Base-by-base conservation (phyloP, 2,113 vertebrate genomes). In the Seriola rivoliana region DNA sequence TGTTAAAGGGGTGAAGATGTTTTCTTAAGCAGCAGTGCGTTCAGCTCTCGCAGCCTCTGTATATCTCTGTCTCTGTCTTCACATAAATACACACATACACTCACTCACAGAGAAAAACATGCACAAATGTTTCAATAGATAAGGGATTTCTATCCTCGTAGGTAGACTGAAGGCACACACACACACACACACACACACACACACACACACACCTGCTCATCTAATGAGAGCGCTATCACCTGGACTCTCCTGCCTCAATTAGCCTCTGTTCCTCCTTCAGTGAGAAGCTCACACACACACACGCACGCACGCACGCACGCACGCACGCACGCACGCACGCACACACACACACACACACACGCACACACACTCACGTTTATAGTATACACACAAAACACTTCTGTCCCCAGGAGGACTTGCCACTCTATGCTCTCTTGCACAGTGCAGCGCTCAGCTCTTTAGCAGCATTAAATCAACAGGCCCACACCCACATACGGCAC, bases 371-470 rank as follows among this genome's bases (percentile, higher is more conserved):
- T 67, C 69, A 82, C 60, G 52, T 84, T 91, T 79, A 79, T 82
- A 86, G 72, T 67, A 81, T 82, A 74, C 78, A 88, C 77, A 87
- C 71, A 85, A 80, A 80, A 77, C 70, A 50, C 72, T 73, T 10
- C 55, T 82, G 75, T 85, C 79, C 88, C 87, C 73, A 57, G 34
- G 88, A 92, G 87, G 73, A 88, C 88, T 80, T 23, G 75, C 74
- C 81, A 78, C 89, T 86, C 88, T 71, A 25, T 79, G 78, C 89
- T 93, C 89, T 86, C 70, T 65, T 78, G 80, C 81, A 89, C 88
- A 87, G 89, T 78, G 90, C 84, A 84, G 87, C 88, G 85, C 89
- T 92, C 88, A 81, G 87, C 90, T 92, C 87, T 90, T 91, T 89
- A 92, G 79, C 83, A 42, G 71, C 75, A 83, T 89, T 92, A 85